phyloP scores from a whole-genome alignment of 2,888 invertebrate genomes.

The Orchestes rusci region DNA sequence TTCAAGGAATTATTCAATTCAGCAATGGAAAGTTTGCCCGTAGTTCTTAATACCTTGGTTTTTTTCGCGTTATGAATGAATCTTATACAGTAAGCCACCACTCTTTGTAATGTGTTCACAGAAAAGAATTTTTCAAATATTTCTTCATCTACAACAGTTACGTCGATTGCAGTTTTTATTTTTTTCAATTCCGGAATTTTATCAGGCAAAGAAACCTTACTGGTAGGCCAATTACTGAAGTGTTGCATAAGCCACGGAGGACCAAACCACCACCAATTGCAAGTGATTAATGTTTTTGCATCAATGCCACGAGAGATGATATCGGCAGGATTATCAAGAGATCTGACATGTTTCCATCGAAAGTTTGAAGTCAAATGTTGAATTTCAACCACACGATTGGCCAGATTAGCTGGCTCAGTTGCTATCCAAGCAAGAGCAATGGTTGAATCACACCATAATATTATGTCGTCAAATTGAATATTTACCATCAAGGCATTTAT shows the following conservation, averaged over 20 bases:
- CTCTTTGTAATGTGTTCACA: not conserved
- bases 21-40: not conserved
- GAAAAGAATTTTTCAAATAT: not conserved
- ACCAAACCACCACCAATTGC: not conserved
- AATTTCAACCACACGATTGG: too few relatives aligned
- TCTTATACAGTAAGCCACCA: not conserved
- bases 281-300: not conserved
- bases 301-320: too few relatives aligned
- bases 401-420: not conserved
- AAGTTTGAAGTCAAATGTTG: too few relatives aligned
- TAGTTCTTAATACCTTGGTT: not conserved
- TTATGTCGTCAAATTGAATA: not conserved
- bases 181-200: not conserved
- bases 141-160: not conserved
- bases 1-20: not conserved
- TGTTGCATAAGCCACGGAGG: not conserved
- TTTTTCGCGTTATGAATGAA: not conserved
- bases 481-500: not conserved
- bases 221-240: not conserved
- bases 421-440: conserved; percentile 4
- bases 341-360: too few relatives aligned
- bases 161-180: not conserved
- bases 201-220: not conserved
- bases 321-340: too few relatives aligned
- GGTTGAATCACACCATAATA: conserved; percentile 1